Evolutionary conservation across 1,140 invertebrate genomes (phyloP), one percentile per base, ranked within the genome.

Genomic region (Drosophila azteca): DNA sequence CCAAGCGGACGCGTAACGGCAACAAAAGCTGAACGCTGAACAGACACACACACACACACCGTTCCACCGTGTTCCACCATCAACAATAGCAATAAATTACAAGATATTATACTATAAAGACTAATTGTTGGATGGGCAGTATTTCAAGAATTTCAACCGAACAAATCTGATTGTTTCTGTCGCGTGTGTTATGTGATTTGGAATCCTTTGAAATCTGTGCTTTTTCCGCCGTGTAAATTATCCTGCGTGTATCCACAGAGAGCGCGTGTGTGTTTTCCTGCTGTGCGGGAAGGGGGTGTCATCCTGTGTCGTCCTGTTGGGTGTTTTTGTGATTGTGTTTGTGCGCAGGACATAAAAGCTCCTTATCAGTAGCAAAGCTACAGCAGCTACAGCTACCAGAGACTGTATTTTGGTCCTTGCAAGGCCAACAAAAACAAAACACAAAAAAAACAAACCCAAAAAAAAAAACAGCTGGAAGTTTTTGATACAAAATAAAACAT

Each of bases 331-430:
- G 62, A 24, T 22, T 62, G 74, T 69, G 57, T 63, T 20, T 45
- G 46, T 69, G 73, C 83, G 75, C 67, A 79, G 51, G 73, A 77
- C 54, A 75, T 24, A 57, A 87, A 84, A 87, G 82, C 82, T 87
- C 39, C 15, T 55, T 72, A 67, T 79, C 68, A 76, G 54, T 53
- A 49, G 44, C 31, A 20, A 46, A 45, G 50, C 65, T 59, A 35
- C 31, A 4, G 3, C 24, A 26, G 24, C 24, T 4, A 26, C 24
- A 39, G 17, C 17, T 20, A 20, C 17, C 17, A 20, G 35, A 39
- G 51, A 44, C 26, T 39, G 35, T 61, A 15, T 67, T 64, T 63
- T 68, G 50, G 43, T 77, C 57, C 60, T 66, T 44, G 39, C 80
- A 84, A 84, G 83, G 75, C 63, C 75, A 79, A 54, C 17, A 15